A percentile compares a stretch with the other conserved stretches of the same genome.
phyloP scores from a whole-genome alignment of 2,888 invertebrate genomes.

The Oasisia sp. region DNA sequence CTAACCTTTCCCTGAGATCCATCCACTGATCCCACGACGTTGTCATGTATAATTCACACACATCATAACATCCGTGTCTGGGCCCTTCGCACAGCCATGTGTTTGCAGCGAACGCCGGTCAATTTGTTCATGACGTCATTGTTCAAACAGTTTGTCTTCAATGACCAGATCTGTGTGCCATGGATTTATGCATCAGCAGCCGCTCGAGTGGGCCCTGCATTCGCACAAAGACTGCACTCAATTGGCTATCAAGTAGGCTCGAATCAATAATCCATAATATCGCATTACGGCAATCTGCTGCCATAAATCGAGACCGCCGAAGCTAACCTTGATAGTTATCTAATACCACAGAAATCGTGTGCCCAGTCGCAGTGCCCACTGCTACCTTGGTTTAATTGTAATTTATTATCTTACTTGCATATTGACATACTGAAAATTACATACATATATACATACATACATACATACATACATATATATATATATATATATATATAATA shows the following conservation, averaged over 20 bases:
- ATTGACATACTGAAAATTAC: too few relatives aligned
- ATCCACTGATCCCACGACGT: background rate
- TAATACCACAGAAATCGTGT: background rate
- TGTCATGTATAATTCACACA: background rate
- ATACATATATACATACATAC: too few relatives aligned
- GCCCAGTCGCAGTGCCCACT: too few relatives aligned
- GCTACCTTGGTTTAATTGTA: too few relatives aligned
- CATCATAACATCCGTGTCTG: background rate
- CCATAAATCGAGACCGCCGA: background rate
- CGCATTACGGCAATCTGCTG: background rate
- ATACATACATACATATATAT: too few relatives aligned
- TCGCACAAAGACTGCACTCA: background rate
- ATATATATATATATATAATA: too few relatives aligned
- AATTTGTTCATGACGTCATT: background rate
- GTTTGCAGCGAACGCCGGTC: background rate
- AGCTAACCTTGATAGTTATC: background rate
- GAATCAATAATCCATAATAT: constrained; percentile 10
- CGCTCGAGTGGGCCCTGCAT: background rate
- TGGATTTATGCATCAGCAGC: background rate
- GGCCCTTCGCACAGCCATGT: background rate
- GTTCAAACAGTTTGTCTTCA: background rate
- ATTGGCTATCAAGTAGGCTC: background rate
- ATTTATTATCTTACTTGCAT: too few relatives aligned
- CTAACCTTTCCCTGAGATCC: background rate
- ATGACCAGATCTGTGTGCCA: background rate